Base-by-base conservation (phyloP, 1,140 invertebrate species). In the Drosophila orosa region DNA sequence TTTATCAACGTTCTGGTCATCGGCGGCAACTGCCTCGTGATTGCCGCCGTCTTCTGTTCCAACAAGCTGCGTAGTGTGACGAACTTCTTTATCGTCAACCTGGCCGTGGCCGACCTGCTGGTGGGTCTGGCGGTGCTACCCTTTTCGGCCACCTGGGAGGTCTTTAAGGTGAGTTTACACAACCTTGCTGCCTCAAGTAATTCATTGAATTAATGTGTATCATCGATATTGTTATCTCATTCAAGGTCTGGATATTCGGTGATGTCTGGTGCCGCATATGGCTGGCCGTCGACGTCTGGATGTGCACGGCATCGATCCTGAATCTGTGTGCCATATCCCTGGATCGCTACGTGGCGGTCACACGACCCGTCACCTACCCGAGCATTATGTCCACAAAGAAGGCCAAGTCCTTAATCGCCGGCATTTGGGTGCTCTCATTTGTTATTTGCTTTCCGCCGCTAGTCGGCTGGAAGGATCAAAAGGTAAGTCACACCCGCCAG, bases 361-460 rank as follows among this genome's bases (percentile, higher is more conserved):
- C 98, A 10, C 94, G 97, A 42, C 98, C 98, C 1, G 96, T 99
- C 56, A 96, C 95, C 81, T 99, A 99, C 93, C 97, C 98, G 1
- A 96, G 95, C 92, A 96, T 98, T 75, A 98, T 98, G 96, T 98
- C 98, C 60, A 95, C 96, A 63, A 95, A 95, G 76, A 93, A 97
- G 76, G 98, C 98, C 1, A 98, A 97, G 89, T 93, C 96, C 17
- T 94, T 99, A 67, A 98, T 99, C 19, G 96, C 95, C 40, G 95
- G 95, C 6, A 96, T 99, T 7, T 99, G 98, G 98, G 95, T 98
- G 48, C 93, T 99, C 35, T 98, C 97, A 55, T 98, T 99, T 87
- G 95, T 99, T 77, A 98, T 99, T 63, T 99, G 98, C 92, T 98
- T 99, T 90, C 98, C 98, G 31, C 98, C 98, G 7, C 92, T 99